phyloP scores from a whole-genome alignment of 1,140 invertebrate genomes.

The Tetramorium simillimum region DNA sequence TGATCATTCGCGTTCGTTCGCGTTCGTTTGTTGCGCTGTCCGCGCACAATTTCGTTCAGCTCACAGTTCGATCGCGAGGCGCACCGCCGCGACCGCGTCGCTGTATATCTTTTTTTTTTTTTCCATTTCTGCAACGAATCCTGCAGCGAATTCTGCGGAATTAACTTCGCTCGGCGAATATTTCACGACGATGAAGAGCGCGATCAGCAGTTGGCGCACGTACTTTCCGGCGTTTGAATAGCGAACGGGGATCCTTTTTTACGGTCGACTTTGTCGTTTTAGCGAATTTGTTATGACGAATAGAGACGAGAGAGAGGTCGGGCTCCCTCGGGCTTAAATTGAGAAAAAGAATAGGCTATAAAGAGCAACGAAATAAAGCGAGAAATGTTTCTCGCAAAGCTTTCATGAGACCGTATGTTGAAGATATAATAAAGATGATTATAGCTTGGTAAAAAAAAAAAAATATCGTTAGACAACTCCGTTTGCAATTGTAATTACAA shows the following conservation, averaged over 20 bases:
- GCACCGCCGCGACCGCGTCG: neutral
- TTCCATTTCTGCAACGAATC: neutral
- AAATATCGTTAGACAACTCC: conserved; percentile 3
- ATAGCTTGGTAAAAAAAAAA: conserved; percentile 12
- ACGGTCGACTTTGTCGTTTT: conserved; percentile 29
- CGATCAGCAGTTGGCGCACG: conserved; percentile 51
- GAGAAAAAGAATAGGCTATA: neutral
- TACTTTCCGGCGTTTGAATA: conserved; percentile 46
- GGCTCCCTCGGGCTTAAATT: neutral
- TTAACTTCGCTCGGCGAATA: conserved; percentile 33
- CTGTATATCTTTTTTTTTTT: neutral
- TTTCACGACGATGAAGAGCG: conserved; percentile 3
- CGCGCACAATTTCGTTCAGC: neutral
- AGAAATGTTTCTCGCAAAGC: neutral
- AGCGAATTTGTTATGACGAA: conserved; percentile 44
- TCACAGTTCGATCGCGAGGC: neutral
- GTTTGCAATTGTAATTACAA: conserved; percentile 40
- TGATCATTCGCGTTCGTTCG: neutral
- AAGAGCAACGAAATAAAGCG: neutral
- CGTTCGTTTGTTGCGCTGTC: neutral
- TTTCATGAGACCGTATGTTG: neutral
- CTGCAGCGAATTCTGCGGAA: neutral
- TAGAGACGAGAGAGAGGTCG: conserved; percentile 5
- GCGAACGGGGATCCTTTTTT: conserved; percentile 30
- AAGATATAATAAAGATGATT: conserved; percentile 15